Base-by-base conservation (phyloP, 2,797 vertebrate species). In the Notolabrus celidotus region DNA sequence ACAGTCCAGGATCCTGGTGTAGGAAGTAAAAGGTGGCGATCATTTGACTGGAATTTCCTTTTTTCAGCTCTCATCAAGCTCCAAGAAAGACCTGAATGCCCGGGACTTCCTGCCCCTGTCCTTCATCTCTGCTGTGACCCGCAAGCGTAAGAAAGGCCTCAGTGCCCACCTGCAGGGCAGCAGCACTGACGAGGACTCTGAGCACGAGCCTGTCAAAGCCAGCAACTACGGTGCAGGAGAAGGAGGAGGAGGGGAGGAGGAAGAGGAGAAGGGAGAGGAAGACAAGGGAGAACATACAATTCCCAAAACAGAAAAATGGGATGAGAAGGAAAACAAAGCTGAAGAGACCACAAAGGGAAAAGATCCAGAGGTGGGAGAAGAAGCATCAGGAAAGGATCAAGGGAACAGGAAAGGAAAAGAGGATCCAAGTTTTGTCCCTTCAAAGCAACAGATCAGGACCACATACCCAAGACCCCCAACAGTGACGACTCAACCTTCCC, bases 91-190 rank as follows among this genome's bases (percentile, higher is more conserved):
- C 31, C 87, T 90, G 11, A 95, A 92, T 58, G 76, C 94, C 87
- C 94, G 90, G 87, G 96, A 97, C 86, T 95, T 96, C 89, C 95
- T 96, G 73, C 85, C 95, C 86, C 94, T 94, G 90, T 96, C 96
- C 83, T 95, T 97, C 82, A 95, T 97, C 51, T 96, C 95, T 0
- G 96, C 95, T 0, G 94, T 96, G 67, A 95, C 95, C 89, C 95
- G 95, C 80, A 98, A 97, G 92, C 95, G 96, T 82, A 98, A 95
- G 87, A 99, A 97, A 93, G 86, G 92, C 86, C 93, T 93, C 34
- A 95, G 93, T 74, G 77, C 91, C 54, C 92, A 93, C 50, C 86
- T 90, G 4, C 66, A 92, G 11, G 95, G 93, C 82, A 96, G 95
- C 93, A 96, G 95, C 88, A 94, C 94, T 0, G 97, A 97, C 0